Percentiles rank a stretch among this genome's conserved stretches.
phyloP scores from a whole-genome alignment of 2,797 vertebrate species.

The Sebastolobus alascanus region DNA sequence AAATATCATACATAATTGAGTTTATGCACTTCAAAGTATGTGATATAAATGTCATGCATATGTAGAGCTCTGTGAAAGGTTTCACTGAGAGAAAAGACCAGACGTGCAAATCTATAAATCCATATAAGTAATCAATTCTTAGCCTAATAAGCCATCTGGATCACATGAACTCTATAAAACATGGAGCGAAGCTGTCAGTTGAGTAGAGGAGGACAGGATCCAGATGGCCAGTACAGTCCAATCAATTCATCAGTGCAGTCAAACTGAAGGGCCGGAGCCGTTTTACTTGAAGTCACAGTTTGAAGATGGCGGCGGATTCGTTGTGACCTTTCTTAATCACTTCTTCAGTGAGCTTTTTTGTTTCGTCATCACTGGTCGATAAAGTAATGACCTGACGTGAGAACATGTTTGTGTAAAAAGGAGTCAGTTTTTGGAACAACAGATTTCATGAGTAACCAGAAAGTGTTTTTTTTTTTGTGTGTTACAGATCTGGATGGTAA shows the following conservation, averaged over 20 bases:
- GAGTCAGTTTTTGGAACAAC: accelerated
- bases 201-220: conserved; percentile 22
- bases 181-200: conserved; percentile 14
- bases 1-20: conserved; percentile 42
- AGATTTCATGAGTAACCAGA: conserved; percentile 33
- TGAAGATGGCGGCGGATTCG: not conserved
- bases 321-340: not conserved
- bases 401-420: not conserved
- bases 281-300: conserved; percentile 46
- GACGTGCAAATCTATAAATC: conserved; percentile 59
- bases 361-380: not conserved
- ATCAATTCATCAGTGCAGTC: conserved; percentile 56
- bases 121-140: conserved; percentile 46
- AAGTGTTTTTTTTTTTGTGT: conserved; percentile 52
- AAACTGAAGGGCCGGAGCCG: conserved; percentile 9
- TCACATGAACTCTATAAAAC: conserved; percentile 32
- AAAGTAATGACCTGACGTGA: not conserved
- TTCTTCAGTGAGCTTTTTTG: not conserved
- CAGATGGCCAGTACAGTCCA: conserved; percentile 32
- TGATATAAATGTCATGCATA: conserved; percentile 53
- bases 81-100: conserved; percentile 49
- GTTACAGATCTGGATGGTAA: conserved; percentile 95
- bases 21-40: conserved; percentile 7
- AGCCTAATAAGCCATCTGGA: conserved; percentile 35
- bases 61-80: conserved; percentile 11